Evolutionary conservation across 2,113 vertebrate genomes (phyloP), one percentile per base, ranked within the genome.

Genomic region (Amphilophus citrinellus): DNA sequence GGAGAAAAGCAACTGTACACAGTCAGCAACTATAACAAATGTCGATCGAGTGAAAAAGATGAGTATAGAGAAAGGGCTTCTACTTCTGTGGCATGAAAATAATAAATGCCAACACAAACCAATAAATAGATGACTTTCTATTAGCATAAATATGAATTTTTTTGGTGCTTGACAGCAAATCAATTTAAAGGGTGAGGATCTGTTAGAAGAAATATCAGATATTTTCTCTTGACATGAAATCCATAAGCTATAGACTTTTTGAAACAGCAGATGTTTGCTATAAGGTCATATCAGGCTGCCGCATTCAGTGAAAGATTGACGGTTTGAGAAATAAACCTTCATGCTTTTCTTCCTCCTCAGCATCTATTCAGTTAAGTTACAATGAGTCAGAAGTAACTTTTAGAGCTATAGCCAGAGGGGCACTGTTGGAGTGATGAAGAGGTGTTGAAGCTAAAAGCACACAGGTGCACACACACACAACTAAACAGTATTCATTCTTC

Each of bases 161-260:
- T 35, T 89, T 89, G 89, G 66, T 87, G 57, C 87, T 83, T 87
- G 93, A 93, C 93, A 94, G 85, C 87, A 92, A 95, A 95, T 95
- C 93, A 60, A 94, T 95, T 91, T 82, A 88, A 91, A 89, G 79
- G 85, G 88, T 89, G 89, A 92, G 78, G 84, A 94, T 94, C 93
- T 89, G 88, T 87, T 92, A 85, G 85, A 92, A 92, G 88, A 94
- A 93, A 95, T 93, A 95, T 93, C 92, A 81, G 65, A 93, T 91
- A 89, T 94, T 91, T 95, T 77, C 77, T 77, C 68, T 35, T 83
- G 93, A 94, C 93, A 61, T 71, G 59, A 94, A 95, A 95, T 95
- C 94, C 59, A 95, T 95, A 90, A 81, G 65, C 83, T 91, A 94
- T 92, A 81, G 93, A 94, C 91, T 92, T 94, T 93, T 88, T 88